Percentiles rank a stretch among this genome's conserved stretches.
Evolutionary conservation across 30 jellyfish, hydroid and myxozoan genomes (phyloP).

Genomic region (Sanderia malayensis): DNA sequence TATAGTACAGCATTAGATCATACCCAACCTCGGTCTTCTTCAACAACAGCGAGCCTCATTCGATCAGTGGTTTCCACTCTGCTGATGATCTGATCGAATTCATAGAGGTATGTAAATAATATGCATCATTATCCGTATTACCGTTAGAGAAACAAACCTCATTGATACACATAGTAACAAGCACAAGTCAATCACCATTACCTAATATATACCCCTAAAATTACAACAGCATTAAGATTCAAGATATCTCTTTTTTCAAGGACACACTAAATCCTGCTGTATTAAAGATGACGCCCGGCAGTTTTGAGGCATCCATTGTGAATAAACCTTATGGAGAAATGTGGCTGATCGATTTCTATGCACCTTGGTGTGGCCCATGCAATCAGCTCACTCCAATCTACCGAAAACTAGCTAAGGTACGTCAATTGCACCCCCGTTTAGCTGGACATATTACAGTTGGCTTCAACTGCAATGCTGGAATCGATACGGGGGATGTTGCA

Average conservation of each 20-base stretch:
- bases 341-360: constrained; percentile 89
- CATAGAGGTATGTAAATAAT: constrained; percentile 79
- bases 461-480: too few species aligned
- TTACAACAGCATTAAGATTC: too few species aligned
- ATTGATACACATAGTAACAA: too few species aligned
- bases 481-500: too few species aligned
- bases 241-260: constrained; percentile 25
- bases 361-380: constrained; percentile 99
- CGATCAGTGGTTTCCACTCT: constrained; percentile 72
- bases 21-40: constrained; percentile 87
- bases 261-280: constrained; percentile 87
- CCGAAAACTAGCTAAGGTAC: constrained; percentile 89
- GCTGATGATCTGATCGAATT: constrained; percentile 77
- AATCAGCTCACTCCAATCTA: constrained; percentile 90
- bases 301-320: constrained; percentile 54
- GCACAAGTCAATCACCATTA: too few species aligned
- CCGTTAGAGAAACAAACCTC: too few species aligned
- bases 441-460: too few species aligned
- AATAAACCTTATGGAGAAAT: constrained; percentile 84
- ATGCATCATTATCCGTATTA: too few species aligned
- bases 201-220: too few species aligned
- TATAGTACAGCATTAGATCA: constrained; percentile 77
- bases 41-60: constrained; percentile 74
- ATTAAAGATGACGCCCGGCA: constrained; percentile 73
- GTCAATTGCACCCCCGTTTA: too few species aligned